Conservation (phyloP, 35 echinoderm and acorn worm species). For the Acanthaster planci region DNA sequence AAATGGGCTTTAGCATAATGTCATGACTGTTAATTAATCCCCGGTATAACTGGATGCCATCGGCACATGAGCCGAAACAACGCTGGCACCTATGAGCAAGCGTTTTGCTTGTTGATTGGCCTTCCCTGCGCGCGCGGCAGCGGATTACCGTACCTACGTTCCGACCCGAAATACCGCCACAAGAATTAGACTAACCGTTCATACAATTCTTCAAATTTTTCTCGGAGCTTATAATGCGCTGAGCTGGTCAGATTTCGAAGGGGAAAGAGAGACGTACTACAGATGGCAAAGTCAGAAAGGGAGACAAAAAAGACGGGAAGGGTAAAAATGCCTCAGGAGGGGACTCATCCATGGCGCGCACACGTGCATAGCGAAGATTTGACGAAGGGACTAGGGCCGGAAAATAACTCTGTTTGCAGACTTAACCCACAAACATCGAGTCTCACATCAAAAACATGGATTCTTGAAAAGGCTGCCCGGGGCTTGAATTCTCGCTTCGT, state of each 20-base stretch:
- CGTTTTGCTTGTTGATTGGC: not conserved
- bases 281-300: constrained; percentile 10
- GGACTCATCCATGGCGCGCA: not conserved
- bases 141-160: not conserved
- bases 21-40: constrained; percentile 16
- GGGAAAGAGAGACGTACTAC: not conserved
- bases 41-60: not conserved
- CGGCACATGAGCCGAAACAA: constrained; percentile 1
- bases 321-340: not conserved
- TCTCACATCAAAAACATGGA: constrained; percentile 29
- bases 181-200: constrained; percentile 19
- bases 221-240: not conserved
- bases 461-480: not conserved
- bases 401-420: constrained; percentile 31
- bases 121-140: not conserved
- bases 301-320: not conserved
- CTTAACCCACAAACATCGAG: constrained; percentile 26
- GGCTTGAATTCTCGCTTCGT: constrained; percentile 15
- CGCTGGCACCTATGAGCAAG: not conserved
- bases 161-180: constrained; percentile 1
- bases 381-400: not conserved
- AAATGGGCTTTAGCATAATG: not conserved
- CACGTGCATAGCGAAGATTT: not conserved
- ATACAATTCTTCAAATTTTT: constrained; percentile 29
- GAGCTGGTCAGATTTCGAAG: not conserved